These are phyloP conservation scores for Galeruca laticollis DNA, from an alignment of 2,888 invertebrate species.

Conservation along the genomic window DNA sequence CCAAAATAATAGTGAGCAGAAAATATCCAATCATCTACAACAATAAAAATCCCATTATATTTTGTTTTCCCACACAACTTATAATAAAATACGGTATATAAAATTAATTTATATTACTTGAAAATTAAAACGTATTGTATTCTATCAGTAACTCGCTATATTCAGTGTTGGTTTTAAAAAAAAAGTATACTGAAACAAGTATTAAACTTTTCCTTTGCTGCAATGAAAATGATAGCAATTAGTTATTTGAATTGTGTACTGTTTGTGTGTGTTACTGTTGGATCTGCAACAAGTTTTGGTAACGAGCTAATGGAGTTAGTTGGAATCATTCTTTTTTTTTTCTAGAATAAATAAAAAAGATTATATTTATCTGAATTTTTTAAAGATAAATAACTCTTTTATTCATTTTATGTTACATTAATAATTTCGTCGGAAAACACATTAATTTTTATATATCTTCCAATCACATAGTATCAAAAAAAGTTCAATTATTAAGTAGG, in stretches of 20 bases:
- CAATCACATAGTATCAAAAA: too few species aligned
- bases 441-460: too few species aligned
- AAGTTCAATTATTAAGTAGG: too few species aligned
- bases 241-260: not conserved
- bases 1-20: not conserved
- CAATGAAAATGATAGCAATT: not conserved
- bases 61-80: not conserved
- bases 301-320: not conserved
- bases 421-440: too few species aligned
- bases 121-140: not conserved
- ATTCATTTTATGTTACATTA: too few species aligned
- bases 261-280: not conserved
- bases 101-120: not conserved
- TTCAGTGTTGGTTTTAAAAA: not conserved
- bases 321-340: not conserved
- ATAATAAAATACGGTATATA: not conserved
- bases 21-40: not conserved
- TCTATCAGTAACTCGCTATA: not conserved
- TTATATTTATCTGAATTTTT: not conserved
- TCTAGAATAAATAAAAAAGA: not conserved
- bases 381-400: too few species aligned
- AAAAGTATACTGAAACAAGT: not conserved
- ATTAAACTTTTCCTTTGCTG: not conserved
- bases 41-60: not conserved
- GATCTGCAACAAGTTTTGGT: not conserved